A percentile compares a stretch with the other conserved stretches of the same genome.
Conservation (phyloP, 1,140 invertebrate genomes). For the Pseudomyrmex dendroicus region DNA sequence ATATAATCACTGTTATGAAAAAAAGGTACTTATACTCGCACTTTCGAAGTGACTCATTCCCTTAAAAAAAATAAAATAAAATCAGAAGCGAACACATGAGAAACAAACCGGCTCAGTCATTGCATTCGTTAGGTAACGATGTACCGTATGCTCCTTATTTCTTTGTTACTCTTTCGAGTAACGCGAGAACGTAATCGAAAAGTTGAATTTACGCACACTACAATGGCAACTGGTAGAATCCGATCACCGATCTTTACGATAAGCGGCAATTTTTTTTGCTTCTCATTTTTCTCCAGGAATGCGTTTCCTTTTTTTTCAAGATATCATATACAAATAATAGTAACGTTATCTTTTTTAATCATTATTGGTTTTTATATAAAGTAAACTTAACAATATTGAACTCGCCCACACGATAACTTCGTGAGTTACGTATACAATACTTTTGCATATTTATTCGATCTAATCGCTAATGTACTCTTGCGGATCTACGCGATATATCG, state of each 20-base stretch:
- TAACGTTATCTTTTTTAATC: neutral
- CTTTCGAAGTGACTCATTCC: conserved; percentile 33
- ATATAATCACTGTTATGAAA: neutral
- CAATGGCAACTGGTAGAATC: neutral
- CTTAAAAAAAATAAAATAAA: neutral
- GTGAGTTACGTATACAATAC: too few relatives aligned
- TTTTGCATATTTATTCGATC: neutral
- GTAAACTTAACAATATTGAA: neutral
- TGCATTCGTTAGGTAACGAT: conserved; percentile 39
- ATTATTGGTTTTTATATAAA: neutral
- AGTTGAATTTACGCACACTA: neutral
- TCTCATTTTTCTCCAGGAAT: neutral
- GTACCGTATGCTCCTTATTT: neutral
- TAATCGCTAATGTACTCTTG: neutral
- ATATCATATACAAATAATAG: neutral
- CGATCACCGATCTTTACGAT: neutral
- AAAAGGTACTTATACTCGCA: neutral
- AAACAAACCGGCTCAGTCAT: conserved; percentile 42
- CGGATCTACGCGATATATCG: neutral
- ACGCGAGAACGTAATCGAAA: conserved; percentile 3
- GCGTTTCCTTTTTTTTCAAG: neutral
- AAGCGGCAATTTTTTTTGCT: neutral
- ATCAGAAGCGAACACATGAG: neutral
- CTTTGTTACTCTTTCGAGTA: conserved; percentile 19
- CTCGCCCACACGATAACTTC: too few relatives aligned